A percentile compares a stretch with the other conserved stretches of the same genome.
Evolutionary conservation across 1,140 invertebrate genomes (phyloP).

Genomic region (Apis florea): DNA sequence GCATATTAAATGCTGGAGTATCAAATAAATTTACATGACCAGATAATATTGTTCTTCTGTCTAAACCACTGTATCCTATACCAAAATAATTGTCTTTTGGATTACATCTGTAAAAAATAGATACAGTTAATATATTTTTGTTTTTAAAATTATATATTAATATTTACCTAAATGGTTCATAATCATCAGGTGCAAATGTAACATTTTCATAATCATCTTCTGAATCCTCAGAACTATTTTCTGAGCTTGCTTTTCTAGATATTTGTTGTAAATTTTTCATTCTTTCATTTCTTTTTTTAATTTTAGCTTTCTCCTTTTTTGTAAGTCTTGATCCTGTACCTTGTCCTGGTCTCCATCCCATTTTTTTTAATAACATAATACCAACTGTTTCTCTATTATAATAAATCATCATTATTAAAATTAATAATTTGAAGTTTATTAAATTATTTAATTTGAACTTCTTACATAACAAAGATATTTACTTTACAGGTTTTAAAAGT

Average conservation of each 20-base stretch:
- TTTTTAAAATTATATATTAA: not conserved
- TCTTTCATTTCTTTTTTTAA: constrained; percentile 73
- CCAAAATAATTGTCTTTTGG: constrained; percentile 92
- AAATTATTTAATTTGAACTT: not conserved
- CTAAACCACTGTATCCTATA: constrained; percentile 94
- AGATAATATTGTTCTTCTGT: constrained; percentile 81
- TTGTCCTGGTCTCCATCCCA: constrained; percentile 95
- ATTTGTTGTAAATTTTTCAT: constrained; percentile 84
- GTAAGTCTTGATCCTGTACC: constrained; percentile 90
- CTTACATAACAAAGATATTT: constrained; percentile 48
- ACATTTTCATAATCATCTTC: constrained; percentile 83
- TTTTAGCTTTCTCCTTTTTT: constrained; percentile 81
- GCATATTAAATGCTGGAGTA: constrained; percentile 74
- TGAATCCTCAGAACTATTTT: constrained; percentile 78
- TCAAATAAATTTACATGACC: constrained; percentile 81
- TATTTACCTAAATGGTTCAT: constrained; percentile 82
- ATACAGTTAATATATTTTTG: not conserved
- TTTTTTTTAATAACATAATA: constrained; percentile 90
- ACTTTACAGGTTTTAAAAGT: constrained; percentile 89
- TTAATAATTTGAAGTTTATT: not conserved
- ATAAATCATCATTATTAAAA: constrained; percentile 2
- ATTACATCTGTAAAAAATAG: constrained; percentile 79
- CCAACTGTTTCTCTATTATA: constrained; percentile 90
- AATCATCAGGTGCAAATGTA: constrained; percentile 93
- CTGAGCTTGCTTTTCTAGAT: constrained; percentile 67